A percentile compares a stretch with the other conserved stretches of the same genome.
phyloP scores from a whole-genome alignment of 2,113 vertebrate genomes.

The Laterallus jamaicensis region DNA sequence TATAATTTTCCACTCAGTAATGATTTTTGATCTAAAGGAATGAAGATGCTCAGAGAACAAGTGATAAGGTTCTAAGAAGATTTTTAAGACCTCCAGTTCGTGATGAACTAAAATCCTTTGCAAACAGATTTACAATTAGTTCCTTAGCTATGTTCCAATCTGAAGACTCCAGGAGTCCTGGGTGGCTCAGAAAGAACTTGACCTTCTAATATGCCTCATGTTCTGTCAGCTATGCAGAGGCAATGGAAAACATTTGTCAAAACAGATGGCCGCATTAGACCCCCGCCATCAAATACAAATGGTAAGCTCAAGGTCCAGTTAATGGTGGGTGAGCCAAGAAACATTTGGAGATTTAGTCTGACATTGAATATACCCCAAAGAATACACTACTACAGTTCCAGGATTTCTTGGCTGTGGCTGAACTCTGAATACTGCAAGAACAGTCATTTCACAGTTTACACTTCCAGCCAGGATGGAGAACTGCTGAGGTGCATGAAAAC shows the following conservation, averaged over 20 bases:
- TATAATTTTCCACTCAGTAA: neutral
- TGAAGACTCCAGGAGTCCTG: neutral
- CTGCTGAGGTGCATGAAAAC: slow-evolving; percentile 33
- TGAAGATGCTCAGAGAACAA: neutral
- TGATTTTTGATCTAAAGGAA: neutral
- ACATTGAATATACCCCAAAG: slow-evolving; percentile 25
- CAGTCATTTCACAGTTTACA: neutral
- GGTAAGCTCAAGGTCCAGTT: slow-evolving; percentile 40
- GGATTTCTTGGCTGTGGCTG: neutral
- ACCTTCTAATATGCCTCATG: neutral
- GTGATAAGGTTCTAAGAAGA: neutral
- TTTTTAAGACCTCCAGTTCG: neutral
- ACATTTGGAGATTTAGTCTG: neutral
- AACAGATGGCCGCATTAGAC: slow-evolving; percentile 2
- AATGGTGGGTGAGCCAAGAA: neutral
- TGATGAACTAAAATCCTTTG: neutral
- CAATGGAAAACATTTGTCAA: slow-evolving; percentile 54
- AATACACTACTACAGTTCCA: slow-evolving; percentile 15
- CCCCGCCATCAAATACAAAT: neutral
- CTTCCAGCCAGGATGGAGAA: neutral
- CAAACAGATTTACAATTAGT: neutral
- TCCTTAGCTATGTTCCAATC: neutral
- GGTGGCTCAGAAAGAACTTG: neutral
- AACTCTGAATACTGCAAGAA: neutral
- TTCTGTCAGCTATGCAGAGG: slow-evolving; percentile 10